Evolutionary conservation across 2,888 invertebrate genomes (phyloP).

Genomic region (Drosophila pseudotakahashii): DNA sequence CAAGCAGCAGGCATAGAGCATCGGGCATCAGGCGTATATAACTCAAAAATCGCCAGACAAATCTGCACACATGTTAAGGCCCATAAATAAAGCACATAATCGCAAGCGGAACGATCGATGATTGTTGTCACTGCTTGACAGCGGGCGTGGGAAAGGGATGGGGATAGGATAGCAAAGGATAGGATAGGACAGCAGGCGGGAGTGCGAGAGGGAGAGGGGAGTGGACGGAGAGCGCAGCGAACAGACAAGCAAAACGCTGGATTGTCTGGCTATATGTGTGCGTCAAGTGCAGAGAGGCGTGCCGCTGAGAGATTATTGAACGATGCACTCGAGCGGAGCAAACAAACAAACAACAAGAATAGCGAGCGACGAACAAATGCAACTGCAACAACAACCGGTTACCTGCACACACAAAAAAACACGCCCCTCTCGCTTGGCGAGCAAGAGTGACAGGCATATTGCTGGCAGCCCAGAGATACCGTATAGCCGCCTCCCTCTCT

Average conservation of each 20-base stretch:
- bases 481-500: constrained; percentile 48
- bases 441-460: constrained; percentile 71
- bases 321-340: constrained; percentile 76
- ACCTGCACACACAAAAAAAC: constrained; percentile 64
- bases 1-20: constrained; percentile 3
- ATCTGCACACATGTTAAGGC: constrained; percentile 83
- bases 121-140: constrained; percentile 83
- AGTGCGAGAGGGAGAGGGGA: constrained; percentile 2
- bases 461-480: not conserved
- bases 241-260: constrained; percentile 67
- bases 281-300: constrained; percentile 79
- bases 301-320: constrained; percentile 80
- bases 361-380: constrained; percentile 37
- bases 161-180: constrained; percentile 3
- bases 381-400: constrained; percentile 72
- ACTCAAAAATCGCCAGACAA: constrained; percentile 82
- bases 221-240: constrained; percentile 31
- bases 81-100: constrained; percentile 84
- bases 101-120: constrained; percentile 84
- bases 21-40: constrained; percentile 52
- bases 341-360: constrained; percentile 16
- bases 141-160: constrained; percentile 48
- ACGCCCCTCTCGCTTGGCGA: constrained; percentile 65
- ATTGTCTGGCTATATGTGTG: constrained; percentile 59
- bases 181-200: constrained; percentile 2